phyloP scores from a whole-genome alignment of 2,888 invertebrate species.

The Hypomecis atomaria region DNA sequence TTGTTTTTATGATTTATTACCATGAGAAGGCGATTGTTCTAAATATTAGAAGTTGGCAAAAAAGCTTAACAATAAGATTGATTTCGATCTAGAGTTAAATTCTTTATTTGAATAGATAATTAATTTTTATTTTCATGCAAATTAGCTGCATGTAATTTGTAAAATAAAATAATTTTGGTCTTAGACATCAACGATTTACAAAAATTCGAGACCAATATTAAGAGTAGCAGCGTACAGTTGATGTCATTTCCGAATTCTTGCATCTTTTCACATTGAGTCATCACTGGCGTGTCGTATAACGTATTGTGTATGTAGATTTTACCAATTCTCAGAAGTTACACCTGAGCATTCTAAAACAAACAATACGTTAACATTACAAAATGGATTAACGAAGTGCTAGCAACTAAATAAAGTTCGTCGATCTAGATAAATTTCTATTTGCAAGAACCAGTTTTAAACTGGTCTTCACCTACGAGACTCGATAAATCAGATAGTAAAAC shows the following conservation, averaged over 20 bases:
- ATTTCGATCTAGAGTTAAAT: neutral
- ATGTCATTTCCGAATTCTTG: conserved; percentile 37
- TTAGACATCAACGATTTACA: too few relatives aligned
- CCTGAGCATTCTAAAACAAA: neutral
- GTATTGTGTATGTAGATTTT: neutral
- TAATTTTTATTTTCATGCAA: too few relatives aligned
- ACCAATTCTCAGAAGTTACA: neutral
- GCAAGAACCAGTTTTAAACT: conserved; percentile 1
- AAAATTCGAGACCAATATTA: too few relatives aligned
- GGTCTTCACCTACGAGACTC: conserved; percentile 9
- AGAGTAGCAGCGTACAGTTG: neutral
- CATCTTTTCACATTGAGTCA: conserved; percentile 31
- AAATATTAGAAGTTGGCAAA: neutral
- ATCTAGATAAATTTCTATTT: neutral
- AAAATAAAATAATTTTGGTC: too few relatives aligned
- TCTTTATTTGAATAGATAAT: neutral
- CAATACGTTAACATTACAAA: neutral
- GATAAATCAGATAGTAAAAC: conserved; percentile 30
- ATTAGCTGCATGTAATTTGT: too few relatives aligned
- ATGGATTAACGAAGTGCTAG: neutral
- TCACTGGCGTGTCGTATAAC: neutral
- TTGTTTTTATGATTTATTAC: conserved; percentile 25
- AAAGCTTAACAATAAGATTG: conserved; percentile 8
- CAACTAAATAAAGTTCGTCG: neutral
- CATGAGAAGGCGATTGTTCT: conserved; percentile 26